Evolutionary conservation across 2,888 invertebrate genomes (phyloP).

Genomic region (Priapulus caudatus): DNA sequence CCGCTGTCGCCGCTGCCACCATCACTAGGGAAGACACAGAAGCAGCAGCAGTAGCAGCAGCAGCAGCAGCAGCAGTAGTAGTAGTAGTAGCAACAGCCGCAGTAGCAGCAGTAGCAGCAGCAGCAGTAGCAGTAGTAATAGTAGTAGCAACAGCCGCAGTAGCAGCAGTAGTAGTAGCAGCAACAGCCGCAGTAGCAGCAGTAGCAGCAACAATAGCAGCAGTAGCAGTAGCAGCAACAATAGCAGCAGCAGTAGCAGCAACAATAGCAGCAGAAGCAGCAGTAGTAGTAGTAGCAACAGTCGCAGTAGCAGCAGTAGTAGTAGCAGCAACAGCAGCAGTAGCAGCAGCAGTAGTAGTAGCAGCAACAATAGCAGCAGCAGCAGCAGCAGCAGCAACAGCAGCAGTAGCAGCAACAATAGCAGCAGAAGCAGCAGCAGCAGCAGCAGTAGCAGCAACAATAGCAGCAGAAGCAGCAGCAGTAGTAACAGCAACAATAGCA

Average conservation of each 20-base stretch:
- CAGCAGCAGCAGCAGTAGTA: conserved; percentile 3
- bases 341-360: conserved; percentile 3
- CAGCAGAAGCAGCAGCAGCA: too few relatives aligned
- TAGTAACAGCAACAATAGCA: conserved; percentile 3
- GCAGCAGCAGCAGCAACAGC: conserved; percentile 2
- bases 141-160: conserved; percentile 1
- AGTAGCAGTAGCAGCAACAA: conserved; percentile 3
- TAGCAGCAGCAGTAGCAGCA: conserved; percentile 3
- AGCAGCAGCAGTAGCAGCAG: conserved; percentile 3
- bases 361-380: conserved; percentile 3
- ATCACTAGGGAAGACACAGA: neutral
- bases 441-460: too few relatives aligned
- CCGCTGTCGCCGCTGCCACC: conserved; percentile 1
- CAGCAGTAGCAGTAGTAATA: conserved; percentile 3
- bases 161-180: conserved; percentile 3
- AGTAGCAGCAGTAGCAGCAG: conserved; percentile 3
- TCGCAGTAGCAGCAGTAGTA: conserved; percentile 1
- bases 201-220: conserved; percentile 3
- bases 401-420: conserved; percentile 1
- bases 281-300: too few relatives aligned
- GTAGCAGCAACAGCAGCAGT: conserved; percentile 3
- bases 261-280: too few relatives aligned
- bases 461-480: too few relatives aligned
- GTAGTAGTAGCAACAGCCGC: conserved; percentile 1
- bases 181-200: conserved; percentile 1